A percentile compares a stretch with the other conserved stretches of the same genome.
Conservation (phyloP, 1,140 invertebrate genomes). For the Acromyrmex charruanus region DNA sequence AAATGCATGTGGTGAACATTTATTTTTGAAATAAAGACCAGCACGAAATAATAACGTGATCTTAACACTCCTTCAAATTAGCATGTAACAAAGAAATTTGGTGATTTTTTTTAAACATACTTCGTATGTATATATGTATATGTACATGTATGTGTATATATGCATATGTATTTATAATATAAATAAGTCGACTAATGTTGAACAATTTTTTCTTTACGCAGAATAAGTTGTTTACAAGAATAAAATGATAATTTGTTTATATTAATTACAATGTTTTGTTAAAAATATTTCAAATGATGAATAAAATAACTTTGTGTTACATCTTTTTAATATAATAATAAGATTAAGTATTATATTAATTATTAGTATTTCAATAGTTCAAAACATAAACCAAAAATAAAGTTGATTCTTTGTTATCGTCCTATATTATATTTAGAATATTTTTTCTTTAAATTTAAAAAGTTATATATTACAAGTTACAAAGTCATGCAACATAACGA, state of each 20-base stretch:
- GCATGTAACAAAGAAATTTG: no score
- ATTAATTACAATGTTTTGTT: background rate
- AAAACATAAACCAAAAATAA: background rate
- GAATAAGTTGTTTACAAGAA: background rate
- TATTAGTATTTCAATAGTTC: background rate
- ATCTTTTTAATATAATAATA: background rate
- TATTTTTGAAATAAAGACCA: no score
- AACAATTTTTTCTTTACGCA: background rate
- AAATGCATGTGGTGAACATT: no score
- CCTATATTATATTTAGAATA: background rate
- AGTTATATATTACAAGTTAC: background rate
- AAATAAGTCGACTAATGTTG: no score
- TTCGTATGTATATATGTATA: no score
- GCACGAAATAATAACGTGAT: no score
- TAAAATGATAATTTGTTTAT: constrained; percentile 1
- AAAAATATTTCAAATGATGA: background rate
- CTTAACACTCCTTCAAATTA: no score
- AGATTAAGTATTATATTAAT: background rate
- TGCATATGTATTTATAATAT: no score
- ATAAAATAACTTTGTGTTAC: background rate
- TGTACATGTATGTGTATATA: no score
- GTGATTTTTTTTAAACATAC: no score
- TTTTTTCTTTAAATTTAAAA: background rate
- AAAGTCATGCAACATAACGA: background rate
- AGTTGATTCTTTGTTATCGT: background rate